These are phyloP conservation scores for Emys orbicularis DNA, from an alignment of 2,797 vertebrate genomes.

Conservation along the genomic window DNA sequence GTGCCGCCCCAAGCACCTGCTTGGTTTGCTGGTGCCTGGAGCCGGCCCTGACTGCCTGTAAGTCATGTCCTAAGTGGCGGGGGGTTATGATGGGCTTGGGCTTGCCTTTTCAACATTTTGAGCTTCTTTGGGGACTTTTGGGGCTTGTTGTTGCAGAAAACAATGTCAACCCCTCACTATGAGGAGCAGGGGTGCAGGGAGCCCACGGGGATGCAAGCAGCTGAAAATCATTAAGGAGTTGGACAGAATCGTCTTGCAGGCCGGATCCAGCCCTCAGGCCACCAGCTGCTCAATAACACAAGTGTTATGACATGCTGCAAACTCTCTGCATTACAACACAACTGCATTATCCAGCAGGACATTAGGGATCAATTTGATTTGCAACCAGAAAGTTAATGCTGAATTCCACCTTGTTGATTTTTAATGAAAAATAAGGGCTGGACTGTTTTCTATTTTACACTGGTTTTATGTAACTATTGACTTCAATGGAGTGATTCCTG, in stretches of 20 bases:
- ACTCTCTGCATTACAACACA: not conserved
- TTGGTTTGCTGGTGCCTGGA: too few species aligned
- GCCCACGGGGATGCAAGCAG: not conserved
- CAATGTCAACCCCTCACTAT: not conserved
- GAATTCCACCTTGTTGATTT: not conserved
- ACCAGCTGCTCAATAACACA: not conserved
- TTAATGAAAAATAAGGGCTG: not conserved
- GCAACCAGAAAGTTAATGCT: conserved; percentile 8
- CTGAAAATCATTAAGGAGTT: not conserved
- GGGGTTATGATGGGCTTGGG: not conserved
- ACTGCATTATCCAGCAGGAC: conserved; percentile 13
- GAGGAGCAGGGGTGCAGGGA: not conserved
- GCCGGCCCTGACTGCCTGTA: not conserved
- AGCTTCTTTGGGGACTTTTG: not conserved
- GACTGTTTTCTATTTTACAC: not conserved
- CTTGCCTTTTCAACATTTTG: not conserved
- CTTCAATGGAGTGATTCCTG: not conserved
- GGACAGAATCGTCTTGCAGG: not conserved
- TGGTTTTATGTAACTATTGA: not conserved
- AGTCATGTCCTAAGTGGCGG: not conserved
- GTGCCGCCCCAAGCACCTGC: too few species aligned
- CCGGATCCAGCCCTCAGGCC: not conserved
- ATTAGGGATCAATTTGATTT: conserved; percentile 31
- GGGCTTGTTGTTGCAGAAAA: not conserved
- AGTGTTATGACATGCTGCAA: conserved; percentile 1